Conservation (phyloP, 2,113 vertebrate species). For the Myodes glareolus region DNA sequence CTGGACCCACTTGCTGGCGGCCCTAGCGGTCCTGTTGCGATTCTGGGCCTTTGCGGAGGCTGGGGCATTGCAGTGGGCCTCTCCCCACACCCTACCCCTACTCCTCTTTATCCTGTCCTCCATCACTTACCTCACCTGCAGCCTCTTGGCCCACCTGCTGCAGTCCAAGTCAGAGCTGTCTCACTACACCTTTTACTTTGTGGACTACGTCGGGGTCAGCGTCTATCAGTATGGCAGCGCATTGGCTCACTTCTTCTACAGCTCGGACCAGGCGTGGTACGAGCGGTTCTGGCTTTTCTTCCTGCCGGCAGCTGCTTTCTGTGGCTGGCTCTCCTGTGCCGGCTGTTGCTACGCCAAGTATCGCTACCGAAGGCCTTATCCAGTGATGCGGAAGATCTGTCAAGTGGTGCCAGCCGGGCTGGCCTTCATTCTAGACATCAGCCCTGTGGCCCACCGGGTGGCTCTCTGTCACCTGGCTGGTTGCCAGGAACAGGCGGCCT, state of each 20-base stretch:
- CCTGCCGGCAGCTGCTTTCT: slow-evolving; percentile 91
- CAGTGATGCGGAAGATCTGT: slow-evolving; percentile 92
- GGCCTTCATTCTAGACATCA: slow-evolving; percentile 93
- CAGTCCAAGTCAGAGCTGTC: slow-evolving; percentile 94
- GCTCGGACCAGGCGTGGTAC: slow-evolving; percentile 91
- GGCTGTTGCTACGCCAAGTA: slow-evolving; percentile 95
- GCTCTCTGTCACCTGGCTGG: slow-evolving; percentile 87
- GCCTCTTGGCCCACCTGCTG: slow-evolving; percentile 93
- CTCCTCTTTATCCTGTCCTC: slow-evolving; percentile 90
- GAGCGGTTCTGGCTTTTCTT: slow-evolving; percentile 89
- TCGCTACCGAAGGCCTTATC: slow-evolving; percentile 92
- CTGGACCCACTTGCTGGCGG: slow-evolving; percentile 94
- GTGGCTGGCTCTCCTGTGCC: slow-evolving; percentile 92
- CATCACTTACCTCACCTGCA: slow-evolving; percentile 91
- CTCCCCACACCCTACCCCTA: slow-evolving; percentile 87
- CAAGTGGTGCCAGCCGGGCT: slow-evolving; percentile 92
- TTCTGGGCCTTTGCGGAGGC: slow-evolving; percentile 89
- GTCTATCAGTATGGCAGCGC: slow-evolving; percentile 95
- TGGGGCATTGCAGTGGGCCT: slow-evolving; percentile 82
- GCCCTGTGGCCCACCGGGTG: slow-evolving; percentile 92
- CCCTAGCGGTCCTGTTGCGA: slow-evolving; percentile 88
- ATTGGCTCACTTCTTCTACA: slow-evolving; percentile 94
- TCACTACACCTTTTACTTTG: slow-evolving; percentile 95
- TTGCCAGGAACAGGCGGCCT: slow-evolving; percentile 88
- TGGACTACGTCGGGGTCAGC: slow-evolving; percentile 95